These are phyloP conservation scores for Pachypanchax playfairii DNA, from an alignment of 2,113 vertebrate species.

Conservation along the genomic window DNA sequence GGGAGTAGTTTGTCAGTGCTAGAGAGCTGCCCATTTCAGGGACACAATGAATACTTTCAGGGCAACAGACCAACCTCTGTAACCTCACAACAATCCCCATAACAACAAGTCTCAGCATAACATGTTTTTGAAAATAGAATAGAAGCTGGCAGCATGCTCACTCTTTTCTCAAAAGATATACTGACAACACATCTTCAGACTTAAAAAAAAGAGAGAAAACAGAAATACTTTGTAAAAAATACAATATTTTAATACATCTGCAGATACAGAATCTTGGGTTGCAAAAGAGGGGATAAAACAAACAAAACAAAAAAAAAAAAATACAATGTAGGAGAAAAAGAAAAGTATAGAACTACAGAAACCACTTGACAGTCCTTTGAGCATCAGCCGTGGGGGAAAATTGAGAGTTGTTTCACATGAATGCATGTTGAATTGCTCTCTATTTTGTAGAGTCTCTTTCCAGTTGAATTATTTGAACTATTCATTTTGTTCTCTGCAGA, in stretches of 20 bases:
- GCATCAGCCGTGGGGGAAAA: constrained; percentile 36
- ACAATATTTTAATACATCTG: not conserved
- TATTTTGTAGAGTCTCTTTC: constrained; percentile 47
- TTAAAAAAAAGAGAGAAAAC: not conserved
- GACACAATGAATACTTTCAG: not conserved
- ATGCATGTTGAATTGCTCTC: constrained; percentile 52
- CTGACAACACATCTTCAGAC: not conserved
- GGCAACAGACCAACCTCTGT: not conserved
- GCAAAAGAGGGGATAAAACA: constrained; percentile 16
- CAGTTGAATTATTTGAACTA: constrained; percentile 50
- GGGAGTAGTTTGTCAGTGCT: constrained; percentile 8
- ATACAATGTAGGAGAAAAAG: constrained; percentile 1
- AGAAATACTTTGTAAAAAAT: not conserved
- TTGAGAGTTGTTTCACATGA: constrained; percentile 56
- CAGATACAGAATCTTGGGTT: constrained; percentile 7
- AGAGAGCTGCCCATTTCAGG: not conserved
- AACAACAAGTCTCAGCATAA: not conserved
- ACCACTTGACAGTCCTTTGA: constrained; percentile 50
- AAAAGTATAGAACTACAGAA: constrained; percentile 27
- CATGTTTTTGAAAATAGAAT: not conserved
- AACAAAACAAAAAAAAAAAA: constrained; percentile 11
- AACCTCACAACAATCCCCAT: not conserved
- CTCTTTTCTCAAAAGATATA: constrained; percentile 2
- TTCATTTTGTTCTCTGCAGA: constrained; percentile 37
- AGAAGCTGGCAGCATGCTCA: not conserved